A percentile compares a stretch with the other conserved stretches of the same genome.
Conservation (phyloP, 2,113 vertebrate genomes). For the Himantopus leucocephalus region DNA sequence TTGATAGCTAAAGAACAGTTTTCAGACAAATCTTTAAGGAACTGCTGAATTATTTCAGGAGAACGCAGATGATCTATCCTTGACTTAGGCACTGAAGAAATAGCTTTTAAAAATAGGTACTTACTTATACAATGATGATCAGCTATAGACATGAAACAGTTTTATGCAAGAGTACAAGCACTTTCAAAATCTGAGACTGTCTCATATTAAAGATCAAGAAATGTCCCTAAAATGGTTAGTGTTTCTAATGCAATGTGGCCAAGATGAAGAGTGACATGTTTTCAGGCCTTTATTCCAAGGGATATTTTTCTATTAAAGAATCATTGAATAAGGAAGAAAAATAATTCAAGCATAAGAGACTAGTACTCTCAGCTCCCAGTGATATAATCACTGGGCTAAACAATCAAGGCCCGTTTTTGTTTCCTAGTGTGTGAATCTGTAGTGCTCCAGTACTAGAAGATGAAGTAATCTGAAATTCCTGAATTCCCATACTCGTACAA, state of each 20-base stretch:
- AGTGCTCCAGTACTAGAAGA: neutral
- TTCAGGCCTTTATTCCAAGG: neutral
- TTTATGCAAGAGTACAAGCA: neutral
- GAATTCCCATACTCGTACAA: neutral
- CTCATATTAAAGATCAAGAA: neutral
- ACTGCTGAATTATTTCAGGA: neutral
- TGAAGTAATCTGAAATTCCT: neutral
- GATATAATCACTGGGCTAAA: neutral
- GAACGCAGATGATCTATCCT: neutral
- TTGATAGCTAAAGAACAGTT: neutral
- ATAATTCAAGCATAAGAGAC: neutral
- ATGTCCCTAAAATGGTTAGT: neutral
- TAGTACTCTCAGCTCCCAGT: neutral
- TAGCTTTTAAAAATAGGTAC: neutral
- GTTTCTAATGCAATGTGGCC: neutral
- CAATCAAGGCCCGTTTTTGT: neutral
- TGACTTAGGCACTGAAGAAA: neutral
- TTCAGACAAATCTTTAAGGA: neutral
- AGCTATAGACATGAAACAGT: neutral
- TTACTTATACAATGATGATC: neutral
- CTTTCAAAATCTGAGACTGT: neutral
- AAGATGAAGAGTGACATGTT: neutral
- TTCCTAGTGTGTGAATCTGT: neutral
- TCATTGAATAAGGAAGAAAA: neutral
- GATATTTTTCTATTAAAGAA: neutral